Conservation (phyloP, 2,113 vertebrate species). For the Scytalopus superciliaris region DNA sequence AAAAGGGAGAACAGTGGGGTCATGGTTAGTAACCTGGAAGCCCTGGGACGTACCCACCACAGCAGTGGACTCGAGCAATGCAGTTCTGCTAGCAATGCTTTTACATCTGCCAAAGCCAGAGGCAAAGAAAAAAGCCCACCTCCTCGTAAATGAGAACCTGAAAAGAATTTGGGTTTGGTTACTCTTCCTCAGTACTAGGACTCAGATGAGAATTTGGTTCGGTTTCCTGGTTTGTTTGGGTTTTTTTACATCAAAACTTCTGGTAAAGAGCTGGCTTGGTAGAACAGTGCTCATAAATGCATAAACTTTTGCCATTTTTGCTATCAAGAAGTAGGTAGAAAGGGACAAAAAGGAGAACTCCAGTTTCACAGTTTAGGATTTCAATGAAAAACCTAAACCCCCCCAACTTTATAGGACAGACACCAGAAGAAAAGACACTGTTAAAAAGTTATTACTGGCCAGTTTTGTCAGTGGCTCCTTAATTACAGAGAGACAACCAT, state of each 20-base stretch:
- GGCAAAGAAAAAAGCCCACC: background rate
- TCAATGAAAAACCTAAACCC: background rate
- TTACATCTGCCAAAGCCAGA: background rate
- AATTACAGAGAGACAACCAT: background rate
- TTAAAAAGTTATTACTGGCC: background rate
- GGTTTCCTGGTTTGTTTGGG: background rate
- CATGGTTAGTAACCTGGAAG: fast-evolving
- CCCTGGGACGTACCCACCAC: too few relatives aligned
- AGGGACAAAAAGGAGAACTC: background rate
- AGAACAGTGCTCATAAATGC: background rate
- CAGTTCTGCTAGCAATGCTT: background rate
- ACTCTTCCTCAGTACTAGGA: too few relatives aligned
- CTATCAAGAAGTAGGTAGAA: background rate
- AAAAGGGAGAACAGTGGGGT: background rate
- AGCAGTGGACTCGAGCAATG: too few relatives aligned
- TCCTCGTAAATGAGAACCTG: background rate
- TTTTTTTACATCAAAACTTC: background rate
- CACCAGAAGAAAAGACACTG: background rate
- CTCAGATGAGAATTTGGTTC: background rate
- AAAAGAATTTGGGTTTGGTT: background rate
- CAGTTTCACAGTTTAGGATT: background rate
- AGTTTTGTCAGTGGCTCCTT: background rate
- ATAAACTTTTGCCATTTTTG: background rate
- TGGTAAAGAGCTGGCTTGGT: background rate
- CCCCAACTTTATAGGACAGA: background rate